Conservation (phyloP, 1,140 invertebrate genomes). For the Bombus breviceps region DNA sequence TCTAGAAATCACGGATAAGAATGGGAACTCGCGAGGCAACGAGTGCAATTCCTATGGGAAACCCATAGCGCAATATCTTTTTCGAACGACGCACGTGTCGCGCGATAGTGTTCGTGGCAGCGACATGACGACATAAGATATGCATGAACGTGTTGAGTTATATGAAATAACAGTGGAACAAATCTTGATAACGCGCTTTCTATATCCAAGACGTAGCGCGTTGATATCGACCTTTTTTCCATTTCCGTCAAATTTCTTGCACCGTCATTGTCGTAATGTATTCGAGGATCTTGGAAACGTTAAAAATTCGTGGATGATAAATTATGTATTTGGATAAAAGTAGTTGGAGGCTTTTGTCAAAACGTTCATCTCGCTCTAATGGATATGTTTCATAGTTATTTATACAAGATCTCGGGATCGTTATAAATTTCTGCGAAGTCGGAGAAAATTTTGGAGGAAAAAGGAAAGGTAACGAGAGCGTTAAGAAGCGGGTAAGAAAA, state of each 20-base stretch:
- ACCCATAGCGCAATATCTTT: not conserved
- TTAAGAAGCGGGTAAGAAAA: not conserved
- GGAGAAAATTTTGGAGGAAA: not conserved
- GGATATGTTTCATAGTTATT: not conserved
- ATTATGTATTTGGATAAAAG: not conserved
- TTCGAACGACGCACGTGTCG: conserved; percentile 7
- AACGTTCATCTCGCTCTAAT: not conserved
- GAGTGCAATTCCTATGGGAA: not conserved
- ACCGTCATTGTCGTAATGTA: not conserved
- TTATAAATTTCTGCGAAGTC: not conserved
- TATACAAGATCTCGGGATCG: not conserved
- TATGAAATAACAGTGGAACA: conserved; percentile 6
- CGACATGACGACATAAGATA: conserved; percentile 41
- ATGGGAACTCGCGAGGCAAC: not conserved
- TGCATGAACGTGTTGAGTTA: conserved; percentile 61
- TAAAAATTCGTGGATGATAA: not conserved
- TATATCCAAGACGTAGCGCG: not conserved
- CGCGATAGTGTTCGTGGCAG: not conserved
- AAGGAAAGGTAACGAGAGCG: not conserved
- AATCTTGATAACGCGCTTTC: conserved; percentile 10
- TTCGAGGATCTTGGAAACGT: not conserved
- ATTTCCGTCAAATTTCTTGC: not conserved
- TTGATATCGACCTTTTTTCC: not conserved
- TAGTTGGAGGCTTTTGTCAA: no score
- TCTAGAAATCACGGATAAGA: not conserved